Conservation (phyloP, 2,797 vertebrate genomes). For the Falco novaeseelandiae region DNA sequence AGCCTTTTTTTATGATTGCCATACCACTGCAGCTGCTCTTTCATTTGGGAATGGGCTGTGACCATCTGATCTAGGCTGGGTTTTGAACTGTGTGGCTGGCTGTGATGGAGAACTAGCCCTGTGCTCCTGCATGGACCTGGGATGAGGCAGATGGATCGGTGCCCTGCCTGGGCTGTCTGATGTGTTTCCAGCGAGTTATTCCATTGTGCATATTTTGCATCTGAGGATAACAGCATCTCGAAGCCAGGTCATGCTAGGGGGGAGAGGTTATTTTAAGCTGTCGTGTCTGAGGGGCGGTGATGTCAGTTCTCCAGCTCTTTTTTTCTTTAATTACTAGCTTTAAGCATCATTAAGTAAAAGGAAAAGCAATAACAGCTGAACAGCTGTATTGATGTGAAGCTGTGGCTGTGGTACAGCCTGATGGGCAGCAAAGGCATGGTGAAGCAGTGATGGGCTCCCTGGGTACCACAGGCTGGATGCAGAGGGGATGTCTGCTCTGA, state of each 20-base stretch:
- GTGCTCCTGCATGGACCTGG: background rate
- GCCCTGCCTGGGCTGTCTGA: background rate
- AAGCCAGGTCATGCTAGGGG: background rate
- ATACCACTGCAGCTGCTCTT: background rate
- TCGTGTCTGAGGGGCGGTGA: background rate
- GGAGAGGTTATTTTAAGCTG: background rate
- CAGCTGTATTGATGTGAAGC: background rate
- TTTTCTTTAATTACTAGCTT: background rate
- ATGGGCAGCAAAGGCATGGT: background rate
- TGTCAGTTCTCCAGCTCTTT: background rate
- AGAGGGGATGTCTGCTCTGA: background rate
- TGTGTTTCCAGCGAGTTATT: background rate
- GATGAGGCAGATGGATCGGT: background rate
- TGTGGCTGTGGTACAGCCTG: background rate
- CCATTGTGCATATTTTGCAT: background rate
- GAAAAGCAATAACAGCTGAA: background rate
- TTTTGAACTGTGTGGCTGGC: background rate
- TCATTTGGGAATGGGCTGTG: background rate
- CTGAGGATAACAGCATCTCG: background rate
- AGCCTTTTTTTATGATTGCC: background rate
- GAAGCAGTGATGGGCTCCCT: background rate
- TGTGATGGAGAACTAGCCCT: background rate
- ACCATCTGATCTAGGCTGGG: background rate
- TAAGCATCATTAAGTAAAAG: background rate
- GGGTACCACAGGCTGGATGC: fast-evolving